Conservation (phyloP, 2,797 vertebrate genomes). For the Neostethus bicornis region DNA sequence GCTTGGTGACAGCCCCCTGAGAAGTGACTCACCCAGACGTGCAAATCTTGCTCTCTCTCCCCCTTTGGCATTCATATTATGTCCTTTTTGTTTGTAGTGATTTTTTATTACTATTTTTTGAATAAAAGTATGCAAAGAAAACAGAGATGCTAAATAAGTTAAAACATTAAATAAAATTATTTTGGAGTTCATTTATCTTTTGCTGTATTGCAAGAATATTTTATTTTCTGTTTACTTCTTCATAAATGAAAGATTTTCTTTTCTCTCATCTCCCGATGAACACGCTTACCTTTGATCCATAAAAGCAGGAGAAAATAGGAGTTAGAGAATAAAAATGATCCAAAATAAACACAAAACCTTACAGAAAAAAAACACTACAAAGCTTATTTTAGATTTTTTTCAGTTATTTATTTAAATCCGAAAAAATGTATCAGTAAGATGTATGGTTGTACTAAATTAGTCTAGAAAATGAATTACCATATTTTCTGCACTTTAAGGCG, state of each 20-base stretch:
- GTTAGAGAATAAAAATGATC: background rate
- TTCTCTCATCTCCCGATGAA: background rate
- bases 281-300: background rate
- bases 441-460: too few relatives aligned
- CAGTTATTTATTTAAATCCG: too few relatives aligned
- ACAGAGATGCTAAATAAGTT: background rate
- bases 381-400: background rate
- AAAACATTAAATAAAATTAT: background rate
- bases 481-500: too few relatives aligned
- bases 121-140: too few relatives aligned
- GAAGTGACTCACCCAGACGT: conserved; percentile 52
- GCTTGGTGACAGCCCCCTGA: conserved; percentile 58
- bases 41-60: conserved; percentile 6
- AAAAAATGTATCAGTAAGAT: too few relatives aligned
- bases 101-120: too few relatives aligned
- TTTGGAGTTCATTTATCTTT: background rate
- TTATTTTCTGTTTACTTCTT: background rate
- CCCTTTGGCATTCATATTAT: conserved; percentile 23
- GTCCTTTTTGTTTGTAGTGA: conserved; percentile 25
- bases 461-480: too few relatives aligned
- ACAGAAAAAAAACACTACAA: background rate
- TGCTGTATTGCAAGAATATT: background rate
- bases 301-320: background rate
- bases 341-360: background rate
- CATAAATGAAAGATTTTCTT: background rate